Evolutionary conservation across 2,888 invertebrate species (phyloP), one percentile per base, ranked within the genome.

Genomic region (Cephonodes hylas): DNA sequence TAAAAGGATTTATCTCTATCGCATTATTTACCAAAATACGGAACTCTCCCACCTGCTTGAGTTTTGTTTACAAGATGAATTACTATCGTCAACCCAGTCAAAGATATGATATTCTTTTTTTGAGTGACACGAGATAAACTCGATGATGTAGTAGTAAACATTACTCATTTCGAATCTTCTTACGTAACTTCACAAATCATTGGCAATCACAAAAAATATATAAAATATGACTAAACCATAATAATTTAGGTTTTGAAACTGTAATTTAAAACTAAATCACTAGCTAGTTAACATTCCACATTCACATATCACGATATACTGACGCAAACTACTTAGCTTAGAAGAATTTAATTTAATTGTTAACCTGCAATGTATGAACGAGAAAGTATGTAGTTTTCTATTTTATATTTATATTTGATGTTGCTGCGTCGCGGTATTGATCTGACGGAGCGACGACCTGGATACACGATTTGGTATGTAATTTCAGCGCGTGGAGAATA

Each of bases 41-140:
- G 59, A 65, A 62, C 58, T 46, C 57, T 62, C 74, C 68, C 70
- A 80, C 79, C 79, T 81, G 73, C 68, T 74, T 59, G 67, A 59
- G 62, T 75, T 73, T 68, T 73, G 69, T 73, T 69, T 72, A 67
- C 71, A 68, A 65, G 67, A 64, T 63, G 74, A 67, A 69, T 69
- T 67, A 60, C 62, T 62, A 56, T 75, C 72, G 59, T 68, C 67
- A 65, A 68, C 63, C 71, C 80, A 75, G 73, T 81, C 82, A 65
- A 78, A 74, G 66, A 70, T 69, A 63, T 71, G 71, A 56, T 71
- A 67, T 53, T 68, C 61, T 61, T 78, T 77, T 73, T 73, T 72
- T 63, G 69, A 70, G 63, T 70, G 71, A 74, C 80, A 82, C 71
- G 77, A 74, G 68, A 78, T 70, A 63, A 76, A 69, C 62, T 69